Evolutionary conservation across 2,888 invertebrate genomes (phyloP).

Genomic region (Rhamnusium bicolor): DNA sequence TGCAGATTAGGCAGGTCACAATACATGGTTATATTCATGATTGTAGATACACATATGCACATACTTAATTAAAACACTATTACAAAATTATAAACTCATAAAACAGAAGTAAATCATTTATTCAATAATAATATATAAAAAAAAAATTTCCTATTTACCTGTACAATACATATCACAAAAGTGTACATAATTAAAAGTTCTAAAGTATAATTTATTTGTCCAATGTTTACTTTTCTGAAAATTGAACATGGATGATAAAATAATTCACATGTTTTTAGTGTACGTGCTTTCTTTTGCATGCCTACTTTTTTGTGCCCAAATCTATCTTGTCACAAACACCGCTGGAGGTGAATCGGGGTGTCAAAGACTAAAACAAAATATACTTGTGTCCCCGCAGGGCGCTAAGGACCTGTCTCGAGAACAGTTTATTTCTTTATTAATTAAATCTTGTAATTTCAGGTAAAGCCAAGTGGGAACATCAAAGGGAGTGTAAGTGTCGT

Average conservation of each 20-base stretch:
- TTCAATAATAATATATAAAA: too few relatives aligned
- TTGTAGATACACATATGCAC: too few relatives aligned
- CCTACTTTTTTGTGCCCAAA: conserved; percentile 40
- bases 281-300: conserved; percentile 20
- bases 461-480: conserved; percentile 53
- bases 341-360: conserved; percentile 50
- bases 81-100: too few relatives aligned
- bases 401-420: conserved; percentile 52
- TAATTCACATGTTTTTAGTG: conserved; percentile 21
- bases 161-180: too few relatives aligned
- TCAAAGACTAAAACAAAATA: conserved; percentile 51
- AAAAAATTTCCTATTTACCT: too few relatives aligned
- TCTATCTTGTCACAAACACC: conserved; percentile 51
- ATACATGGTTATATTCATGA: too few relatives aligned
- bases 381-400: conserved; percentile 49
- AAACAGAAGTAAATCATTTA: too few relatives aligned
- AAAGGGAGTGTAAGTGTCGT: conserved; percentile 47
- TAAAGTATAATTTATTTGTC: too few relatives aligned
- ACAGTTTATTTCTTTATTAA: conserved; percentile 55
- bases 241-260: conserved; percentile 2
- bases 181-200: too few relatives aligned
- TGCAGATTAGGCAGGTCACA: too few relatives aligned
- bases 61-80: too few relatives aligned
- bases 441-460: conserved; percentile 55
- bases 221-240: too few relatives aligned